phyloP scores from a whole-genome alignment of 2,888 invertebrate genomes.

The Hirtodrosophila confusa region DNA sequence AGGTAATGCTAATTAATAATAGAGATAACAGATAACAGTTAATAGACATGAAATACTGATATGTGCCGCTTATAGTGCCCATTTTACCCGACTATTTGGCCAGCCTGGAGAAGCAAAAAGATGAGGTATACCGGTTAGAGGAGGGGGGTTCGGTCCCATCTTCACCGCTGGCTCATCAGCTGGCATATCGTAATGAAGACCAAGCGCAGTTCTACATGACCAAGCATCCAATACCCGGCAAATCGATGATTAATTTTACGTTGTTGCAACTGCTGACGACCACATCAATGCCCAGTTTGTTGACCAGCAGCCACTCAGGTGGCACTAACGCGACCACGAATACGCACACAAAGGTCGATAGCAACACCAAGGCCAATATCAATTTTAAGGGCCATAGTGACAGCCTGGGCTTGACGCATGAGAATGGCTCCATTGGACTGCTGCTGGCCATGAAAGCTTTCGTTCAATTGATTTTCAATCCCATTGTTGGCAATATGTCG shows the following conservation, averaged over 20 bases:
- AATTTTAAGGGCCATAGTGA: slow-evolving; percentile 44
- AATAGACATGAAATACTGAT: not conserved
- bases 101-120: slow-evolving; percentile 84
- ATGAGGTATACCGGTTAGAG: slow-evolving; percentile 25
- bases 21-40: slow-evolving; percentile 12
- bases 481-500: slow-evolving; percentile 89
- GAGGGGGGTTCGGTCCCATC: slow-evolving; percentile 14
- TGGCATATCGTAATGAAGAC: slow-evolving; percentile 75
- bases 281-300: slow-evolving; percentile 36
- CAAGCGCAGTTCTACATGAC: slow-evolving; percentile 73
- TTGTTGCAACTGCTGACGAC: slow-evolving; percentile 61
- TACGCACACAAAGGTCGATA: slow-evolving; percentile 28
- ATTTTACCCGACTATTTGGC: slow-evolving; percentile 91
- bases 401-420: slow-evolving; percentile 85
- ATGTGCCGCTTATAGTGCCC: slow-evolving; percentile 86
- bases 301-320: slow-evolving; percentile 42
- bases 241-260: slow-evolving; percentile 82
- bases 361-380: slow-evolving; percentile 46
- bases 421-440: slow-evolving; percentile 89
- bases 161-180: slow-evolving; percentile 61
- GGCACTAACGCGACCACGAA: slow-evolving; percentile 47
- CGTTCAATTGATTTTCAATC: slow-evolving; percentile 91
- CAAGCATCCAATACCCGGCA: slow-evolving; percentile 84
- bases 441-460: slow-evolving; percentile 91
- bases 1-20: slow-evolving; percentile 86